Conservation (phyloP, 2,113 vertebrate genomes). For the Bubo blakistoni region DNA sequence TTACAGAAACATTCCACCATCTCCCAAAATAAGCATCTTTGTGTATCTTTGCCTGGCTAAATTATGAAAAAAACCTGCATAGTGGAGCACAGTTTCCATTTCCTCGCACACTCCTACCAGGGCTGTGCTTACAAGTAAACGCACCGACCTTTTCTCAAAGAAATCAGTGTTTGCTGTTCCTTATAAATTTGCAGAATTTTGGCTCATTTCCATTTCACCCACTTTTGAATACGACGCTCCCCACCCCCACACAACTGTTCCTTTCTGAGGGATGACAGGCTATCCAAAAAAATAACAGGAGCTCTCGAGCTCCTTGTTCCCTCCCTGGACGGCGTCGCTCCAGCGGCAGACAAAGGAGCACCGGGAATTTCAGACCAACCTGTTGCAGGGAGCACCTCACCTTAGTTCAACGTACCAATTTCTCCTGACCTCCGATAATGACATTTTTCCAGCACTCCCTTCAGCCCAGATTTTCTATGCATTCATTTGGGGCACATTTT, state of each 20-base stretch:
- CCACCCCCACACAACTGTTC: conserved; percentile 27
- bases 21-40: conserved; percentile 49
- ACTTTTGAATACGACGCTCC: conserved; percentile 27
- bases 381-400: not conserved
- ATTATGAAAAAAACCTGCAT: not conserved
- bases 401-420: not conserved
- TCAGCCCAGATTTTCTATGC: not conserved
- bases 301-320: not conserved
- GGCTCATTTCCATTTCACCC: conserved; percentile 34
- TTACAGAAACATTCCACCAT: conserved; percentile 35
- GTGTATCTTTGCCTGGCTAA: conserved; percentile 13
- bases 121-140: not conserved
- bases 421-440: fast-evolving
- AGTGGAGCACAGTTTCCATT: conserved; percentile 14
- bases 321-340: not conserved
- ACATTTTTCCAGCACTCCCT: not conserved
- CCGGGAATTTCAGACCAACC: not conserved
- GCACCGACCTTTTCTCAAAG: conserved; percentile 21
- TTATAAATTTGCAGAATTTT: conserved; percentile 22
- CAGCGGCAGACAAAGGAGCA: not conserved
- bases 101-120: conserved; percentile 9
- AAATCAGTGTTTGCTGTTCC: conserved; percentile 28
- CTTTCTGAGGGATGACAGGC: not conserved
- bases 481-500: not conserved
- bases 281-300: not conserved